Evolutionary conservation across 2,113 vertebrate species (phyloP), one percentile per base, ranked within the genome.

Genomic region (Sphyrna mokarran): DNA sequence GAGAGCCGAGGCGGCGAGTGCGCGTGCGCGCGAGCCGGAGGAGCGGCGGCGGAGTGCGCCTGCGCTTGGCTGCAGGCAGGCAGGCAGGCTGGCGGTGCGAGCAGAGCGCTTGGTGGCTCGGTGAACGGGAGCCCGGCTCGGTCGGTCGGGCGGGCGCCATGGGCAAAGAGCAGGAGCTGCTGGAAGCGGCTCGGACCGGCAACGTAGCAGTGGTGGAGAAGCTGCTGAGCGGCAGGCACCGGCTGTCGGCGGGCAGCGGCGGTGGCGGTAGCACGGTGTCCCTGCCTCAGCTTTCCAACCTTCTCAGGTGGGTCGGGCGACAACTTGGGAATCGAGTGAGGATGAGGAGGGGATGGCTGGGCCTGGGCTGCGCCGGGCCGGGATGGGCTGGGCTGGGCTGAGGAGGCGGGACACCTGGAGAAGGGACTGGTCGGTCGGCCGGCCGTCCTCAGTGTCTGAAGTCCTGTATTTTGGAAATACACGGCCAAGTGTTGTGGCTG

Each of bases 141-240:
- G 48, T 54, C 96, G 72, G 29, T 1, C 10, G 1, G 29, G 96
- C 96, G 96, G 96, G 83, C 94, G 96, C 97, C 96, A 99, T 99
- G 99, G 99, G 99, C 98, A 99, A 99, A 97, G 99, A 99, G 98
- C 99, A 99, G 97, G 99, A 99, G 97, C 98, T 99, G 96, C 97
- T 99, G 83, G 99, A 99, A 97, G 99, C 99, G 97, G 98, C 99
- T 96, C 98, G 99, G 70, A 99, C 98, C 80, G 99, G 99, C 96
- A 99, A 99, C 97, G 98, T 99, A 96, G 98, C 98, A 96, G 98
- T 98, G 0, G 98, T 99, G 96, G 99, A 99, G 97, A 99, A 99
- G 97, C 98, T 99, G 96, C 97, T 99, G 66, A 98, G 98, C 85
- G 98, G 98, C 95, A 99, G 98, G 97, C 98, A 98, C 95, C 98